phyloP scores from a whole-genome alignment of 2,888 invertebrate genomes.

The Tolmerus cingulatus region DNA sequence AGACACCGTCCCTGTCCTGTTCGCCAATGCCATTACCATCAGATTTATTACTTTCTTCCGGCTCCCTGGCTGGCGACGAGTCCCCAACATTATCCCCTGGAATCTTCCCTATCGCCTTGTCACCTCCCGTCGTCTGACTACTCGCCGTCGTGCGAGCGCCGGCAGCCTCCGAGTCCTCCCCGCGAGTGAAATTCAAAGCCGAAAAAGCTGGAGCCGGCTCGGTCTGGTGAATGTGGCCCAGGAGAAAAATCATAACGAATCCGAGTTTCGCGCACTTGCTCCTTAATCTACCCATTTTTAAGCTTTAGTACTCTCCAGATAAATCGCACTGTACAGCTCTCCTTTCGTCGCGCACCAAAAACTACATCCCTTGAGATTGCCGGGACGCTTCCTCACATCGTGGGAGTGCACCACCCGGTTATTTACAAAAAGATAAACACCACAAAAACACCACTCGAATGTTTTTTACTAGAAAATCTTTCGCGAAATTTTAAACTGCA shows the following conservation, averaged over 20 bases:
- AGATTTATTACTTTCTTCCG: neutral
- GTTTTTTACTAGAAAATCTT: neutral
- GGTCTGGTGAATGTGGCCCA: neutral
- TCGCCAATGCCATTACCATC: neutral
- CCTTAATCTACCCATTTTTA: slow-evolving; percentile 14
- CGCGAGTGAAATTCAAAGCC: neutral
- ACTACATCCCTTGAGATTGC: slow-evolving; percentile 12
- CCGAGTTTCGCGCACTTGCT: neutral
- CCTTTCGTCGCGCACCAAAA: neutral
- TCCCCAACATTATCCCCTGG: neutral
- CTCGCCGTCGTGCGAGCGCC: neutral
- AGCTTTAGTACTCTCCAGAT: slow-evolving; percentile 3
- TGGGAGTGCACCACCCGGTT: neutral
- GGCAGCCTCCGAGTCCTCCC: neutral
- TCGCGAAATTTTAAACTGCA: neutral
- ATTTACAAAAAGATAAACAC: neutral
- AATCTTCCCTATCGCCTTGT: neutral
- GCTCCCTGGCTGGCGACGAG: neutral
- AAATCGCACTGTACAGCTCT: neutral
- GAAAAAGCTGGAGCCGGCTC: slow-evolving; percentile 2
- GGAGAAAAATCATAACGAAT: slow-evolving; percentile 18
- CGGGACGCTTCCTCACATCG: slow-evolving; percentile 1
- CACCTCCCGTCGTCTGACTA: neutral
- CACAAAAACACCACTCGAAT: neutral
- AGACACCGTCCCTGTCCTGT: neutral